Evolutionary conservation across 2,888 invertebrate genomes (phyloP).

Genomic region (Ophion ellenae): DNA sequence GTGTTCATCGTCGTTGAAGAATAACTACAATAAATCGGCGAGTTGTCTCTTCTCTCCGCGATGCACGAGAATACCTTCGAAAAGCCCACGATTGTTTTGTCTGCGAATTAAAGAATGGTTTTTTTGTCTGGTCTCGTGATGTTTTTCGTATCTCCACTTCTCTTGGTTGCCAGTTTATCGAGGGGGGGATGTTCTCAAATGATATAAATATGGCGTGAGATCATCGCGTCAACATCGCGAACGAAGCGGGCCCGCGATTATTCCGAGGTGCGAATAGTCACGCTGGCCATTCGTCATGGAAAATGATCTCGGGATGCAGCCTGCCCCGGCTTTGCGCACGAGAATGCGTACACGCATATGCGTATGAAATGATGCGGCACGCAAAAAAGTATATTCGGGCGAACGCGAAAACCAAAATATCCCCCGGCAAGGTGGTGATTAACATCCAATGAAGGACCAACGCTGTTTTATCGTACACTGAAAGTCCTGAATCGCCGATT

Average conservation of each 20-base stretch:
- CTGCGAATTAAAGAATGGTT: too few species aligned
- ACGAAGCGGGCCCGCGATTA: constrained; percentile 42
- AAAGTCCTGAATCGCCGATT: constrained; percentile 4
- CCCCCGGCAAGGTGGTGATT: constrained; percentile 32
- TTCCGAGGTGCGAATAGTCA: constrained; percentile 49
- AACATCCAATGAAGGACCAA: constrained; percentile 38
- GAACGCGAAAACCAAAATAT: constrained; percentile 27
- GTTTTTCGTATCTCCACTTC: neutral
- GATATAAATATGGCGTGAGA: constrained; percentile 47
- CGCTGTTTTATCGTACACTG: neutral
- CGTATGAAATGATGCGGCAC: constrained; percentile 12
- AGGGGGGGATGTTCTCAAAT: neutral
- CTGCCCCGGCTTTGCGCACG: neutral
- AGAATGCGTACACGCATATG: constrained; percentile 28
- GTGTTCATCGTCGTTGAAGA: too few species aligned
- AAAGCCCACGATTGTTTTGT: too few species aligned
- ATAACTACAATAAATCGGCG: too few species aligned
- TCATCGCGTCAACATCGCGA: constrained; percentile 37
- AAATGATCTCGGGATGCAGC: constrained; percentile 46
- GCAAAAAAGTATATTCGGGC: constrained; percentile 9
- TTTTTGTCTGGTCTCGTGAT: neutral
- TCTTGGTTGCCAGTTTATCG: neutral
- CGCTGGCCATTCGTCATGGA: constrained; percentile 52
- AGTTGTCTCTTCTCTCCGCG: too few species aligned
- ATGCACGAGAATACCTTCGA: too few species aligned